Evolutionary conservation across 2,888 invertebrate species (phyloP), one percentile per base, ranked within the genome.

Genomic region (Junonia oenone): DNA sequence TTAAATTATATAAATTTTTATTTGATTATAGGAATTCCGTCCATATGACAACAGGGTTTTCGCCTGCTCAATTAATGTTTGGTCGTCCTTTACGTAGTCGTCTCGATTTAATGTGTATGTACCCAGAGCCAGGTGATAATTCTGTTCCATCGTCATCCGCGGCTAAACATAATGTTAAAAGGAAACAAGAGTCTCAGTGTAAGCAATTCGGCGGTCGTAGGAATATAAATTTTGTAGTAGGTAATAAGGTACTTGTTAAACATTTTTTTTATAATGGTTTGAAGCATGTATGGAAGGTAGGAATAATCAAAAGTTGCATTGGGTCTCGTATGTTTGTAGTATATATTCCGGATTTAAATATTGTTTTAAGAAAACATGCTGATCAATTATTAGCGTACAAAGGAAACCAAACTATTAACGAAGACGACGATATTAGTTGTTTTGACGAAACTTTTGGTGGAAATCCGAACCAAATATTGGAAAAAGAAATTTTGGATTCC

Each of bases 1-100:
- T 13, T 8, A 59, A 58, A 50, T 46, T 64, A 26, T 50, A 54
- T 31, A 50, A 50, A 8, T 54, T 56, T 48, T 51, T 59, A 29
- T 64, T 63, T 46, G 38, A 55, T 17, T 56, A 60, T 45, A 37
- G 58, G 9, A 64, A 60, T 40, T 54, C 60, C 0, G 45, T 33
- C 13, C 63, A 62, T 46, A 58, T 43, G 9, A 55, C 61, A 3
- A 63, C 61, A 0, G 22, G 22, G 2, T 22, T n/a, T 45, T 53
- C 5, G 46, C 62, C 61, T 1, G 58, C 62, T 2, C 54, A 60
- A 37, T 50, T 64, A 33, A 27, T 62, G 49, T 8, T 61, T 14
- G 59, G 62, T 1, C 52, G 63, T 1, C 33, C 45, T 15, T 27
- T 62, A 31, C 51, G 52, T 40, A 51, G 51, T 33, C 50, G 63